A percentile compares a stretch with the other conserved stretches of the same genome.
Evolutionary conservation across 2,797 vertebrate species (phyloP).

Genomic region (Centroberyx gerrardi): DNA sequence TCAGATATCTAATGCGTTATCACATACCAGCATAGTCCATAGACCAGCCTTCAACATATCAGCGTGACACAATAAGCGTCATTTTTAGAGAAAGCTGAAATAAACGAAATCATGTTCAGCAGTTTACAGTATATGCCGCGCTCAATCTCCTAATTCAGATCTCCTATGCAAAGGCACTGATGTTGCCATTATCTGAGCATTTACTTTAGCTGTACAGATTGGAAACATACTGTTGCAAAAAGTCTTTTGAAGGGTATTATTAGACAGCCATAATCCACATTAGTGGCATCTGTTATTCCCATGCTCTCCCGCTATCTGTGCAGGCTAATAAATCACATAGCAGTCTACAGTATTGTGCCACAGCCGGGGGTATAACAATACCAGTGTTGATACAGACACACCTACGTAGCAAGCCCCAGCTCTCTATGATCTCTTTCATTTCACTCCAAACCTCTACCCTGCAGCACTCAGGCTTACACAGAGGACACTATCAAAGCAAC

Average conservation of each 20-base stretch:
- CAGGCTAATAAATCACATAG: constrained; percentile 74
- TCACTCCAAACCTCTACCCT: constrained; percentile 71
- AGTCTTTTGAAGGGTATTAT: constrained; percentile 64
- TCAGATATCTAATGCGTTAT: too few relatives aligned
- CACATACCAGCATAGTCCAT: too few relatives aligned
- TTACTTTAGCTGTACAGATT: constrained; percentile 44
- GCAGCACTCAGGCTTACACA: constrained; percentile 69
- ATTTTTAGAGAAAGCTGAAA: not conserved
- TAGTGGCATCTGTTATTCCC: constrained; percentile 71
- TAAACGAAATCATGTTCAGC: constrained; percentile 16
- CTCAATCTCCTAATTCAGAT: constrained; percentile 27
- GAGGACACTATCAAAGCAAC: constrained; percentile 78
- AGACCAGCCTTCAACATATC: too few relatives aligned
- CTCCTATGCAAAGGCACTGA: constrained; percentile 20
- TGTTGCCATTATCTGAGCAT: constrained; percentile 45
- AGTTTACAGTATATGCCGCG: constrained; percentile 2
- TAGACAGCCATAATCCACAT: constrained; percentile 61
- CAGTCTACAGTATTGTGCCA: constrained; percentile 60
- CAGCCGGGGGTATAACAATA: constrained; percentile 64
- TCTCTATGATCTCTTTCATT: constrained; percentile 77
- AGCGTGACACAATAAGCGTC: too few relatives aligned
- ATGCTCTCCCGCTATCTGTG: constrained; percentile 57
- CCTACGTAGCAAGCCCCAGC: constrained; percentile 65
- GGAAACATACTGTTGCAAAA: constrained; percentile 51
- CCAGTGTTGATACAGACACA: constrained; percentile 66